phyloP scores from a whole-genome alignment of 2,113 vertebrate genomes.

The Machaerirhynchus nigripectus region DNA sequence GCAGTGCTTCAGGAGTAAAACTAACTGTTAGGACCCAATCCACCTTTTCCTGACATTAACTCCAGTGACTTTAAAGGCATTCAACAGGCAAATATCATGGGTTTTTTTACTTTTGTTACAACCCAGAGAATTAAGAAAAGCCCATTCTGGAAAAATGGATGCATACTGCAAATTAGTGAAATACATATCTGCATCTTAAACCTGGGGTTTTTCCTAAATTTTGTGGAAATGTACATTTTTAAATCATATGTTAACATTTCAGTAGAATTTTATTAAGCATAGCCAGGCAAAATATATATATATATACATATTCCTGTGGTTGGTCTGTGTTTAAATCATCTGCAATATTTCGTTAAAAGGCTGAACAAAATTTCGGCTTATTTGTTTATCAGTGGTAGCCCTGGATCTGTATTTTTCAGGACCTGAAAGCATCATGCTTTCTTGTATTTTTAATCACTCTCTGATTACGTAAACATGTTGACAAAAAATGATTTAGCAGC shows the following conservation, averaged over 20 bases:
- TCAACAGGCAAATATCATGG: not conserved
- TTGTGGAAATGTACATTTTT: not conserved
- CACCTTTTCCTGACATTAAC: not conserved
- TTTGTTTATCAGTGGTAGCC: not conserved
- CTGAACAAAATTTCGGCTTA: not conserved
- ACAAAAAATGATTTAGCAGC: constrained; percentile 18
- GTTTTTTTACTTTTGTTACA: not conserved
- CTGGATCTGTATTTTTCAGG: not conserved
- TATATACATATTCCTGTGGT: not conserved
- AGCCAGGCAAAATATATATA: not conserved
- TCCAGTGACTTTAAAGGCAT: not conserved
- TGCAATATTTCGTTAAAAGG: not conserved
- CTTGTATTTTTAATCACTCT: constrained; percentile 12
- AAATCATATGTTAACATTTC: not conserved
- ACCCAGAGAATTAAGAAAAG: not conserved
- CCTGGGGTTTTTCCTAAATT: not conserved
- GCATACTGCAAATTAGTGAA: not conserved
- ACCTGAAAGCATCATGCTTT: not conserved
- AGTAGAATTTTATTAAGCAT: not conserved
- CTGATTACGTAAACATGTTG: constrained; percentile 10
- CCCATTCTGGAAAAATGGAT: not conserved
- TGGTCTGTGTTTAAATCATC: not conserved
- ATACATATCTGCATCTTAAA: not conserved
- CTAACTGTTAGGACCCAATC: not conserved
- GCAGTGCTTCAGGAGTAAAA: not conserved